These are phyloP conservation scores for Sphaerophoria rueppellii DNA, from an alignment of 2,888 invertebrate species.

Conservation along the genomic window DNA sequence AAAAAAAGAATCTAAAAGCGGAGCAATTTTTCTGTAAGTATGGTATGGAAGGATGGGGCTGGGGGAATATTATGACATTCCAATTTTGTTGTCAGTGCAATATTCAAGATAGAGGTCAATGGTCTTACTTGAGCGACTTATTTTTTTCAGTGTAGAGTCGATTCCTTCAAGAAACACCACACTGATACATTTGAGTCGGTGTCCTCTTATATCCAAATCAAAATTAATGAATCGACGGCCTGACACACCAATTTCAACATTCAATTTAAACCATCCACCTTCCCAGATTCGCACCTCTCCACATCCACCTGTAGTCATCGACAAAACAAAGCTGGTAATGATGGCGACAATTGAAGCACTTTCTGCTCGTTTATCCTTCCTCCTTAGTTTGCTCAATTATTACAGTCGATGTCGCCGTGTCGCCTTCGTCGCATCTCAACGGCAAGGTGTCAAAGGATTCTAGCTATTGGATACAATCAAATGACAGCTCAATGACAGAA, in stretches of 20 bases:
- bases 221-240: constrained; percentile 62
- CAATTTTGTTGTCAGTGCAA: too few species aligned
- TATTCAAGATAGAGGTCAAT: too few species aligned
- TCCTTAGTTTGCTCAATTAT: constrained; percentile 38
- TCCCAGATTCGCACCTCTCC: too few species aligned
- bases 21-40: constrained; percentile 61
- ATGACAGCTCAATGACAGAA: constrained; percentile 45
- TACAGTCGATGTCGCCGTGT: constrained; percentile 23
- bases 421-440: constrained; percentile 15
- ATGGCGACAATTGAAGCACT: constrained; percentile 52
- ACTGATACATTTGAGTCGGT: too few species aligned
- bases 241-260: constrained; percentile 10
- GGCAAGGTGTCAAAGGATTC: constrained; percentile 14
- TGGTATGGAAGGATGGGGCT: too few species aligned
- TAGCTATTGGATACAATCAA: background rate
- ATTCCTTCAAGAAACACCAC: too few species aligned
- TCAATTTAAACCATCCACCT: too few species aligned
- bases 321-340: background rate
- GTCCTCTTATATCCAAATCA: constrained; percentile 23
- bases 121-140: too few species aligned
- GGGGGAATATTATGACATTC: too few species aligned
- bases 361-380: constrained; percentile 32
- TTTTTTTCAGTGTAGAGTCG: too few species aligned
- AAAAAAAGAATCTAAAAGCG: background rate
- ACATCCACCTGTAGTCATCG: too few species aligned